phyloP scores from a whole-genome alignment of 2,888 invertebrate genomes.

The Allolobophora icterica region DNA sequence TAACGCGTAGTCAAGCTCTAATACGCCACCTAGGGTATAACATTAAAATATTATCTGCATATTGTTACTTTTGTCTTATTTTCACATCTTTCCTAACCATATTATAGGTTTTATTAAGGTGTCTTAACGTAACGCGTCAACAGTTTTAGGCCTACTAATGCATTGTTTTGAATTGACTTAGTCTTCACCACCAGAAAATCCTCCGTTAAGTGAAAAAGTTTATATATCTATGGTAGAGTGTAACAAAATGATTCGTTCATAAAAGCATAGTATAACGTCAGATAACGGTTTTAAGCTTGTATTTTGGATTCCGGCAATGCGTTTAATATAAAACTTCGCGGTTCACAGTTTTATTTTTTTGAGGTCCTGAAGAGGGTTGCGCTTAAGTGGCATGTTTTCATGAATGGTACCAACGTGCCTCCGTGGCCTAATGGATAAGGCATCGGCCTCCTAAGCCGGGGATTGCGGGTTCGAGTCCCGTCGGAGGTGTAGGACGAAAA shows the following conservation, averaged over 20 bases:
- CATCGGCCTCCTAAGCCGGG: conserved; percentile 62
- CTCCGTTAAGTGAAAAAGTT: too few relatives aligned
- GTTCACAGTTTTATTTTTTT: neutral
- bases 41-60: neutral
- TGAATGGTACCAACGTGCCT: conserved; percentile 46
- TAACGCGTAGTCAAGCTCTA: too few relatives aligned
- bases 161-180: neutral
- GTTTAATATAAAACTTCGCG: neutral
- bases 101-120: neutral
- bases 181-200: too few relatives aligned
- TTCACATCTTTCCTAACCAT: neutral
- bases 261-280: neutral
- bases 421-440: conserved; percentile 63
- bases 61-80: neutral
- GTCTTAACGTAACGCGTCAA: neutral
- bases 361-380: neutral
- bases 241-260: neutral
- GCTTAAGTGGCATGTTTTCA: neutral
- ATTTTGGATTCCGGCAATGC: neutral
- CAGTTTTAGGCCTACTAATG: neutral
- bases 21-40: neutral
- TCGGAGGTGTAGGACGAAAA: conserved; percentile 53
- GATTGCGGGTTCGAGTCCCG: conserved; percentile 64
- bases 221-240: neutral
- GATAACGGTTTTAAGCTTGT: neutral